Conservation (phyloP, 2,797 vertebrate species). For the Hippocampus kuda region DNA sequence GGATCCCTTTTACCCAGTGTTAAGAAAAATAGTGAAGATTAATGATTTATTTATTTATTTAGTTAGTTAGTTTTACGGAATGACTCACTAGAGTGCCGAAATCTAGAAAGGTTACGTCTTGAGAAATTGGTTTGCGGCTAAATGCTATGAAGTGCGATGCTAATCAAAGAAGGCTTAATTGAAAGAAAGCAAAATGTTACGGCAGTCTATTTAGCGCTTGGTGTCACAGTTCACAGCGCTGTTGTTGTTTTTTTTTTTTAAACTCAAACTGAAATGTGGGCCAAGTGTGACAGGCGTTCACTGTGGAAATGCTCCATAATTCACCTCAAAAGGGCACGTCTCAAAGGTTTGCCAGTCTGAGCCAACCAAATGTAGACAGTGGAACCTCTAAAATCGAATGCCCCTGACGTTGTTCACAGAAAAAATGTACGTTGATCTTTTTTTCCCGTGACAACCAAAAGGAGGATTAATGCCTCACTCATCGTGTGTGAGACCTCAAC, state of each 20-base stretch:
- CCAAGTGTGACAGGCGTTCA: slow-evolving; percentile 10
- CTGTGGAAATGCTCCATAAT: slow-evolving; percentile 51
- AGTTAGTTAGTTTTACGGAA: too few relatives aligned
- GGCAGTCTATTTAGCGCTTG: slow-evolving; percentile 17
- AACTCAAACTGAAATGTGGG: slow-evolving; percentile 14
- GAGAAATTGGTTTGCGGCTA: background rate
- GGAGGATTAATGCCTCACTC: background rate
- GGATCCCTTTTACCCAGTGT: background rate
- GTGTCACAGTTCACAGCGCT: slow-evolving; percentile 23
- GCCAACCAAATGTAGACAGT: slow-evolving; percentile 31
- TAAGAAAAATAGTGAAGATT: background rate
- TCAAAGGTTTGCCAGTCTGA: slow-evolving; percentile 32
- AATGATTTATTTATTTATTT: background rate
- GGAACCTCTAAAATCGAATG: background rate
- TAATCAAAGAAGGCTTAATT: background rate
- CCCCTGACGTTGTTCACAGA: background rate
- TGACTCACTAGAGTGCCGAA: background rate
- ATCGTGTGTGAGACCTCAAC: background rate
- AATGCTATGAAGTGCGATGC: background rate
- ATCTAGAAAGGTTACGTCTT: background rate
- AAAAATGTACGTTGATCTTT: too few relatives aligned
- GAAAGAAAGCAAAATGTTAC: slow-evolving; percentile 26
- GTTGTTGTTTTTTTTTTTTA: slow-evolving; percentile 11
- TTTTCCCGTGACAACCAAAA: background rate
- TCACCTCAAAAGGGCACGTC: slow-evolving; percentile 40